A percentile compares a stretch with the other conserved stretches of the same genome.
Conservation (phyloP, 1,140 invertebrate species). For the Brachionus manjavacas region DNA sequence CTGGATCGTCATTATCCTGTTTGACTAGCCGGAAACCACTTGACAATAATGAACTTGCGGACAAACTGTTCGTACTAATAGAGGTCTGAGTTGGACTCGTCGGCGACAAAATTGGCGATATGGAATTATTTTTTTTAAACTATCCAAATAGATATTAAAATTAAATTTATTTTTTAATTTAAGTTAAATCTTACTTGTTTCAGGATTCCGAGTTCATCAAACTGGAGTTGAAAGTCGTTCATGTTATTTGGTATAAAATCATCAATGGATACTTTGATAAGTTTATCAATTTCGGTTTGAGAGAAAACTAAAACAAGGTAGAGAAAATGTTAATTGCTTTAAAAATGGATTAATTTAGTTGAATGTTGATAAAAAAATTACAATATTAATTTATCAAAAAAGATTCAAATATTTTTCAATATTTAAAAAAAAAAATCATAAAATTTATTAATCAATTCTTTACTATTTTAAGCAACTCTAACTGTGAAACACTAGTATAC, state of each 20-base stretch:
- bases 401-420: too few species aligned
- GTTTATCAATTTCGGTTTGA: constrained; percentile 34
- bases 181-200: constrained; percentile 15
- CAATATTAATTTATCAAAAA: too few species aligned
- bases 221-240: constrained; percentile 17
- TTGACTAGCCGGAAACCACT: not conserved
- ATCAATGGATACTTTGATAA: constrained; percentile 14
- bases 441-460: too few species aligned
- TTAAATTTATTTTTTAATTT: not conserved
- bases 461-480: too few species aligned
- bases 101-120: not conserved
- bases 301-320: constrained; percentile 22
- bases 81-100: not conserved
- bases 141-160: not conserved
- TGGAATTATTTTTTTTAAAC: constrained; percentile 34
- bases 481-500: too few species aligned
- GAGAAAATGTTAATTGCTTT: not conserved
- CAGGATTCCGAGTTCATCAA: constrained; percentile 26
- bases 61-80: not conserved
- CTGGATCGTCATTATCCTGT: not conserved
- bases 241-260: constrained; percentile 29
- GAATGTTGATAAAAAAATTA: too few species aligned
- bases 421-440: too few species aligned
- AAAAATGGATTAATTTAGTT: too few species aligned
- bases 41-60: not conserved